A percentile compares a stretch with the other conserved stretches of the same genome.
Conservation (phyloP, 2,888 invertebrate genomes). For the Brenthis ino region DNA sequence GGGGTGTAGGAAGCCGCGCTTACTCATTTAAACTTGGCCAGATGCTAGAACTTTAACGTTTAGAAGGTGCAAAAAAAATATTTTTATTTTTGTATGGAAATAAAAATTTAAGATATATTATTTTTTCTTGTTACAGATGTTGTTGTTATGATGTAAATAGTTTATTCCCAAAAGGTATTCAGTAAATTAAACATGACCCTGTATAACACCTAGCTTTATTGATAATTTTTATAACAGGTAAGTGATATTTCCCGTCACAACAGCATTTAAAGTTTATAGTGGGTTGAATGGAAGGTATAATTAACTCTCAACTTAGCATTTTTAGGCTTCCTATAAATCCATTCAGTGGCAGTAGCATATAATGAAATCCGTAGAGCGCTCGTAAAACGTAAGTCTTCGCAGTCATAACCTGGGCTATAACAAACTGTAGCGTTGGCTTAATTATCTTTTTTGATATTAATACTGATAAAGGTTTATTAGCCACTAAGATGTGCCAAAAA, state of each 20-base stretch:
- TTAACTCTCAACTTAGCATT: conserved; percentile 26
- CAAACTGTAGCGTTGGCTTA: conserved; percentile 37
- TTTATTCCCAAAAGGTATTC: too few species aligned
- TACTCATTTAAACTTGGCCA: too few species aligned
- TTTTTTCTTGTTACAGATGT: too few species aligned
- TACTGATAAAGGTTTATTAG: conserved; percentile 48
- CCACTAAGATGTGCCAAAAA: conserved; percentile 40
- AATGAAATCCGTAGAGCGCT: conserved; percentile 45
- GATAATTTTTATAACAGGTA: conserved; percentile 1
- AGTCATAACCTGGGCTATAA: conserved; percentile 41
- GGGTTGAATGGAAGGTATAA: conserved; percentile 19
- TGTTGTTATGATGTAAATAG: too few species aligned
- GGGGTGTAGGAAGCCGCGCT: too few species aligned
- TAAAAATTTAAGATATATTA: too few species aligned
- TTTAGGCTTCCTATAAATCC: conserved; percentile 28
- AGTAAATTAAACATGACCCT: too few species aligned
- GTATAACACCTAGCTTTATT: not conserved
- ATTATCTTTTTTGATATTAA: conserved; percentile 51
- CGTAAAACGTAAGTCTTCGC: conserved; percentile 39
- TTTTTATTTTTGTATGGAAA: too few species aligned
- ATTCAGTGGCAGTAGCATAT: conserved; percentile 41
- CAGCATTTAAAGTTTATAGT: conserved; percentile 21
- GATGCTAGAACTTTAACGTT: too few species aligned
- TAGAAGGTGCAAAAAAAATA: too few species aligned
- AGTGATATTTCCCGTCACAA: conserved; percentile 9